Percentiles rank a stretch among this genome's conserved stretches.
These are phyloP conservation scores for Mormyrus hasselquistii DNA, from an alignment of 2,797 vertebrate species.

Conservation along the genomic window DNA sequence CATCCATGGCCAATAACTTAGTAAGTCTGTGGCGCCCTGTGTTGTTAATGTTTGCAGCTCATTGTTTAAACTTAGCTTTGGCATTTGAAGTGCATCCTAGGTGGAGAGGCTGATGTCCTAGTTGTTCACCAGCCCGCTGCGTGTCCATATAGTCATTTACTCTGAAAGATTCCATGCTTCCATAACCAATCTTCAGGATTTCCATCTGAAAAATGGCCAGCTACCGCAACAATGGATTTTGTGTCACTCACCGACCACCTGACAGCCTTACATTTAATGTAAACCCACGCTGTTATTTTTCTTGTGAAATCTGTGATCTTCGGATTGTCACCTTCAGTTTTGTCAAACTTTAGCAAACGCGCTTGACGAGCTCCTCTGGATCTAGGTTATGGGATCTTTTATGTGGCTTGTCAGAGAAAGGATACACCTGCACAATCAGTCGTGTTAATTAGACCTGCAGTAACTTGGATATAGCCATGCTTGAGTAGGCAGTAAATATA, in stretches of 20 bases:
- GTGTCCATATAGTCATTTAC: background rate
- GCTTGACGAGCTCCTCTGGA: background rate
- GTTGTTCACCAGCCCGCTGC: background rate
- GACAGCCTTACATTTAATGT: background rate
- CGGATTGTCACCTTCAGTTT: background rate
- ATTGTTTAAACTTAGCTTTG: background rate
- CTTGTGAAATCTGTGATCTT: background rate
- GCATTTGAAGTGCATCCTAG: background rate
- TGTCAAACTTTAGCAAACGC: background rate
- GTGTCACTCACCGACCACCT: background rate
- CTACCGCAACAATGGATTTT: background rate
- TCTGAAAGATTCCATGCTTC: background rate
- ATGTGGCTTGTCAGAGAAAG: background rate
- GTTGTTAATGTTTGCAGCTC: background rate
- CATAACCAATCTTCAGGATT: background rate
- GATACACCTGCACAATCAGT: background rate
- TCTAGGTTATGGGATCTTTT: background rate
- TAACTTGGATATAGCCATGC: background rate
- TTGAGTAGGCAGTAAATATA: background rate
- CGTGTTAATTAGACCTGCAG: background rate
- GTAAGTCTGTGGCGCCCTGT: background rate
- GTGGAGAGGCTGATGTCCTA: background rate
- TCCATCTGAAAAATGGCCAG: background rate
- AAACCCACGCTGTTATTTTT: background rate
- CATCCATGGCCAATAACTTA: background rate